A percentile compares a stretch with the other conserved stretches of the same genome.
These are phyloP conservation scores for Menidia menidia DNA, from an alignment of 2,797 vertebrate species.

Conservation along the genomic window DNA sequence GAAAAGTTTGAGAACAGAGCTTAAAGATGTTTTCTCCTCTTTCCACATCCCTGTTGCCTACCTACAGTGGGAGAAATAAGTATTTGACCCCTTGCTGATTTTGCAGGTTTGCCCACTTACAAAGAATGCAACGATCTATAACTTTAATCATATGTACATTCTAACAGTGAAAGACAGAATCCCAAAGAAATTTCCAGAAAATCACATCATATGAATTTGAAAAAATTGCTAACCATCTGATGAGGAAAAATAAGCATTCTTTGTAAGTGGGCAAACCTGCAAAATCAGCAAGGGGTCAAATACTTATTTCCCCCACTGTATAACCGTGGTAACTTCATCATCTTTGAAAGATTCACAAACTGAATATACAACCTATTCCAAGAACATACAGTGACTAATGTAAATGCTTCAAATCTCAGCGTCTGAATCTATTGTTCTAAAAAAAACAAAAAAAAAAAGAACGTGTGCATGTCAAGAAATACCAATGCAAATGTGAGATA, in stretches of 20 bases:
- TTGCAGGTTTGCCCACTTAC: too few species aligned
- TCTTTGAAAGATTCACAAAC: conserved; percentile 30
- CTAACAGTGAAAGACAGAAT: too few species aligned
- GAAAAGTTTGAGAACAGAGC: conserved; percentile 29
- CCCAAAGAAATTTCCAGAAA: too few species aligned
- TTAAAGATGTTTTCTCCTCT: conserved; percentile 6
- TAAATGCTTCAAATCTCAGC: conserved; percentile 39
- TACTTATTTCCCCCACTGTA: conserved; percentile 4
- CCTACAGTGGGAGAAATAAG: conserved; percentile 9
- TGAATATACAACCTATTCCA: conserved; percentile 44
- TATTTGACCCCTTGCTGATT: too few species aligned
- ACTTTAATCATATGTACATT: too few species aligned
- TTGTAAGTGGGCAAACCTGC: too few species aligned
- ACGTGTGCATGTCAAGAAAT: conserved; percentile 8
- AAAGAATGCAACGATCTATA: too few species aligned
- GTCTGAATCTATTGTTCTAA: conserved; percentile 40
- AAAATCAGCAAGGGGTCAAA: too few species aligned
- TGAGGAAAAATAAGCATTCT: too few species aligned
- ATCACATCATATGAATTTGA: too few species aligned
- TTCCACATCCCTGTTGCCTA: background rate
- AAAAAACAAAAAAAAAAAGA: background rate
- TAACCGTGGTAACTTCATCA: conserved; percentile 49
- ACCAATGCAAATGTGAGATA: conserved; percentile 30
- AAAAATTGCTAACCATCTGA: too few species aligned
- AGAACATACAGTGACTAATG: conserved; percentile 38